Evolutionary conservation across 2,797 vertebrate genomes (phyloP).

Genomic region (Eulemur coronatus): DNA sequence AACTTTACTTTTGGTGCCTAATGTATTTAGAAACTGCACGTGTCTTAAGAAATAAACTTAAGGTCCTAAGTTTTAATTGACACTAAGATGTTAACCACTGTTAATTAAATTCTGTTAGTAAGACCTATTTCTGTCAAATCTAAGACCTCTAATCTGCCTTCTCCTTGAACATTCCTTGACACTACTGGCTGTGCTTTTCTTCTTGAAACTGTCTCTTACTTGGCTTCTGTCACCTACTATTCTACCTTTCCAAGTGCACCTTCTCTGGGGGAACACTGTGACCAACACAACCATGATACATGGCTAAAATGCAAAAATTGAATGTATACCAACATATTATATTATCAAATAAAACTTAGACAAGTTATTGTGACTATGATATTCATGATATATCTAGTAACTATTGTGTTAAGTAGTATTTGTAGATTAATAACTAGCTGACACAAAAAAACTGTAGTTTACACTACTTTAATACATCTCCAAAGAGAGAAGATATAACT

Average conservation of each 20-base stretch:
- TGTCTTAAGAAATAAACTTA: constrained; percentile 15
- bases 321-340: neutral
- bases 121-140: neutral
- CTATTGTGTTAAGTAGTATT: neutral
- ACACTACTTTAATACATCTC: neutral
- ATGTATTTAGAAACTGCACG: neutral
- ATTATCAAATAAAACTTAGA: neutral
- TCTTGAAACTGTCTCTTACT: neutral
- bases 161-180: neutral
- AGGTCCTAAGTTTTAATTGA: neutral
- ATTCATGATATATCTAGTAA: neutral
- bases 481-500: neutral
- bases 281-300: neutral
- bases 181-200: neutral
- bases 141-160: neutral
- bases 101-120: neutral
- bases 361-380: neutral
- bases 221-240: neutral
- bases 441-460: neutral
- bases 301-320: neutral
- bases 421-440: neutral
- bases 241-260: neutral
- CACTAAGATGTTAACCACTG: neutral
- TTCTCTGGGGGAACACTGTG: neutral
- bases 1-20: neutral